These are phyloP conservation scores for Adelognathus sp. DNA, from an alignment of 2,888 invertebrate species.

Conservation along the genomic window DNA sequence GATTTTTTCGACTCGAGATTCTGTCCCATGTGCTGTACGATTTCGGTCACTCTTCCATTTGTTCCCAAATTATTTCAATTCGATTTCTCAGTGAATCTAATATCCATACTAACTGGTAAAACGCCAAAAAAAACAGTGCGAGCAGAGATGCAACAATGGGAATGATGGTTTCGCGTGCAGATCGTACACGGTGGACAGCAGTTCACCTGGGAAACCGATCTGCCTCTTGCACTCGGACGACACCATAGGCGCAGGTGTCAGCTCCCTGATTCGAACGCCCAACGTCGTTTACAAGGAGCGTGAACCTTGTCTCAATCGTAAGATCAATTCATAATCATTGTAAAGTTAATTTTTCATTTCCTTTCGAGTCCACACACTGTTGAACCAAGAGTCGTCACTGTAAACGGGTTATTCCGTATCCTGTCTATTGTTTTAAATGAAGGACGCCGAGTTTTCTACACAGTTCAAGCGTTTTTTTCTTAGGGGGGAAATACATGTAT, in stretches of 20 bases:
- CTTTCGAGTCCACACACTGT: too few species aligned
- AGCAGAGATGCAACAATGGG: slow-evolving; percentile 85
- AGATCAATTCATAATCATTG: slow-evolving; percentile 72
- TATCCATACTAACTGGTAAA: not conserved
- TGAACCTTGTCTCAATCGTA: slow-evolving; percentile 92
- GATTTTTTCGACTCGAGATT: too few species aligned
- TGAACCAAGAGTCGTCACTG: too few species aligned
- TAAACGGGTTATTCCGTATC: too few species aligned
- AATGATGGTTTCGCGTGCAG: slow-evolving; percentile 86
- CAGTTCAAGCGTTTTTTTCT: too few species aligned
- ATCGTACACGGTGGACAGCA: slow-evolving; percentile 84
- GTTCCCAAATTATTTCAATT: too few species aligned
- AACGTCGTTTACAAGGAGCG: slow-evolving; percentile 89
- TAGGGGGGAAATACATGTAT: too few species aligned
- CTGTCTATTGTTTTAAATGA: too few species aligned
- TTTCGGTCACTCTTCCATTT: too few species aligned
- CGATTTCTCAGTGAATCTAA: not conserved
- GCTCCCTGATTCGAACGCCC: slow-evolving; percentile 84
- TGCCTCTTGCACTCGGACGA: slow-evolving; percentile 92
- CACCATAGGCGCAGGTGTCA: slow-evolving; percentile 89
- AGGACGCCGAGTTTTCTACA: too few species aligned
- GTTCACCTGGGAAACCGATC: slow-evolving; percentile 67
- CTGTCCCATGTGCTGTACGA: too few species aligned
- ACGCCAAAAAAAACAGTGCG: slow-evolving; percentile 78
- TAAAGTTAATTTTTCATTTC: not conserved